Evolutionary conservation across 1,140 invertebrate genomes (phyloP).

Genomic region (Cheumatopsyche charites): DNA sequence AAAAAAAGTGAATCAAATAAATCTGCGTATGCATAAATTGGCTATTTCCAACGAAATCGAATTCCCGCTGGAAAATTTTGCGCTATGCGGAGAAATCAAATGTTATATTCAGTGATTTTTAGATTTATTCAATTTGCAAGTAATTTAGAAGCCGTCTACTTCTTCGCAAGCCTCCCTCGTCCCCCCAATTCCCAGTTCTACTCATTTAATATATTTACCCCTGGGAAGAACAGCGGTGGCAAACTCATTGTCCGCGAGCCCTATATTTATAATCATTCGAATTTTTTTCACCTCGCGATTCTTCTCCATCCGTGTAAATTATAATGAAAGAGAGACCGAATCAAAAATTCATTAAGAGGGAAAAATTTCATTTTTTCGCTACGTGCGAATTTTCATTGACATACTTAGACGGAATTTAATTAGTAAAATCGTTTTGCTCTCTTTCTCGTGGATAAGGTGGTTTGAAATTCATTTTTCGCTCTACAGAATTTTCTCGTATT

Average conservation of each 20-base stretch:
- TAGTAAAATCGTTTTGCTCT: slow-evolving; percentile 1
- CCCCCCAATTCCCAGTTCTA: not conserved
- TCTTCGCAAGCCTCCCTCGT: not conserved
- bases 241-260: slow-evolving; percentile 26
- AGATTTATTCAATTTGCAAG: slow-evolving; percentile 49
- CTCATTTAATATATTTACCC: slow-evolving; percentile 38
- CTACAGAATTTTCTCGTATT: no score
- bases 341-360: slow-evolving; percentile 4
- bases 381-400: slow-evolving; percentile 6
- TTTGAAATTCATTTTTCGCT: no score
- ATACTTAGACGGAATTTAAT: slow-evolving; percentile 13
- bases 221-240: slow-evolving; percentile 12
- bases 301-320: not conserved
- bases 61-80: slow-evolving; percentile 43
- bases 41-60: slow-evolving; percentile 41
- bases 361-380: not conserved
- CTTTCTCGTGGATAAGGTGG: not conserved
- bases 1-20: slow-evolving; percentile 44
- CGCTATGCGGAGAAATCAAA: slow-evolving; percentile 37
- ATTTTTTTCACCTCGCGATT: slow-evolving; percentile 1
- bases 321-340: slow-evolving; percentile 1
- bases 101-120: slow-evolving; percentile 48
- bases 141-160: slow-evolving; percentile 46
- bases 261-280: slow-evolving; percentile 1
- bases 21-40: slow-evolving; percentile 47